Evolutionary conservation across 2,113 vertebrate species (phyloP).

Genomic region (Aegithalos caudatus): DNA sequence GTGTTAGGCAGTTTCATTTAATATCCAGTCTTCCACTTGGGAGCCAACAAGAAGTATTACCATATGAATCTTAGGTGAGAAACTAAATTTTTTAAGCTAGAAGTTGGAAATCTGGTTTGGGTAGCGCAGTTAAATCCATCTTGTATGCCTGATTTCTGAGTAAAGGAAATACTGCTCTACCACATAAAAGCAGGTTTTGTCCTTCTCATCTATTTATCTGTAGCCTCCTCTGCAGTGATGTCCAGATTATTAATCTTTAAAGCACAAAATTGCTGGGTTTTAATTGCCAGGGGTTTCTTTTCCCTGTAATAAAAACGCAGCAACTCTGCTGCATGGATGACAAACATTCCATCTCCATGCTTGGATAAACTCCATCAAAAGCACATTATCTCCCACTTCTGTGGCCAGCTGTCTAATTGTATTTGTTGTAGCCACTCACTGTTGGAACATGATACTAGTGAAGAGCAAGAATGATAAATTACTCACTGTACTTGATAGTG

Average conservation of each 20-base stretch:
- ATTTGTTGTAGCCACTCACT: constrained; percentile 87
- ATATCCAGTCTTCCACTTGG: background rate
- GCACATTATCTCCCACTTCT: constrained; percentile 89
- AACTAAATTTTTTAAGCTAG: background rate
- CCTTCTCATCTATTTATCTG: background rate
- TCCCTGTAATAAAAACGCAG: constrained; percentile 58
- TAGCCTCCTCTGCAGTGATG: background rate
- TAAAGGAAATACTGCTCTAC: background rate
- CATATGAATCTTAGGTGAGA: background rate
- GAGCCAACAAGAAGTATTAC: background rate
- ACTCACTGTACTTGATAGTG: constrained; percentile 88
- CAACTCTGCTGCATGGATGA: constrained; percentile 73
- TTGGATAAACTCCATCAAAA: constrained; percentile 98
- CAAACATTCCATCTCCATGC: constrained; percentile 88
- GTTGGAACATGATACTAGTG: constrained; percentile 85
- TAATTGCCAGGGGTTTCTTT: constrained; percentile 13
- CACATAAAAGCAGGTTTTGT: background rate
- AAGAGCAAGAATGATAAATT: constrained; percentile 93
- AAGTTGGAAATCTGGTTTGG: background rate
- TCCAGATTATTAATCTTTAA: background rate
- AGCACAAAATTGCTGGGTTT: constrained; percentile 35
- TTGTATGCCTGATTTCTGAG: background rate
- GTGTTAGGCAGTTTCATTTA: background rate
- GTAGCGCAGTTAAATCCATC: background rate
- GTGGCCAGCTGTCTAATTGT: constrained; percentile 90